Evolutionary conservation across 1,140 invertebrate species (phyloP), one percentile per base, ranked within the genome.

Genomic region (Episyrphus balteatus): DNA sequence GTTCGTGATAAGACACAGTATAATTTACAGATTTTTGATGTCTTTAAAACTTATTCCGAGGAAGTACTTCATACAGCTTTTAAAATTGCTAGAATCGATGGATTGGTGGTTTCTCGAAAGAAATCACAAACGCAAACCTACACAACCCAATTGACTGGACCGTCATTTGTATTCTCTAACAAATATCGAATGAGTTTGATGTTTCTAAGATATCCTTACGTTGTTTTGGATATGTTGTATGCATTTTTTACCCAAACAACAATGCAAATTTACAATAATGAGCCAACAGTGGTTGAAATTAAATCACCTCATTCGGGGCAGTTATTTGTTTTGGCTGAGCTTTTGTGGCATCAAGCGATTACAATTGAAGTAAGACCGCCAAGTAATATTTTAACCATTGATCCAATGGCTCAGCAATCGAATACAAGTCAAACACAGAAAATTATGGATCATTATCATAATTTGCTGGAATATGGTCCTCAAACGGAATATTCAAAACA

Each of bases 31-130:
- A 59, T 84, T n/a, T 83, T 82, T 49, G 75, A 77, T 51, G 74
- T 85, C 21, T 86, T 84, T 53, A 80, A 84, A 51, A 75, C 81
- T 49, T 86, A 81, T 66, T 74, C 79, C 0, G 81, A 86, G 46
- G 68, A 66, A 34, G 55, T 82, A 1, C 56, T 86, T 2, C 60
- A 75, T 39, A 68, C 68, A 0, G 79, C 78, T 0, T 74, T 85
- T 51, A 58, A 68, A 0, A 75, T 78, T 52, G 72, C 82, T 5
- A 64, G 75, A 6, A 48, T 66, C 0, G 73, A 78, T 51, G 73
- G 76, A 17, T 73, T 85, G 62, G 72, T 82, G 10, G 61, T 66
- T 33, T 55, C 61, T 1, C 55, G 62, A 2, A 57, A 59, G 14
- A 51, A 63, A 34, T 55, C 61, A 1, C 55, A 57, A 33, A 37